These are phyloP conservation scores for Julus scandinavius DNA, from an alignment of 2,888 invertebrate species.

Conservation along the genomic window DNA sequence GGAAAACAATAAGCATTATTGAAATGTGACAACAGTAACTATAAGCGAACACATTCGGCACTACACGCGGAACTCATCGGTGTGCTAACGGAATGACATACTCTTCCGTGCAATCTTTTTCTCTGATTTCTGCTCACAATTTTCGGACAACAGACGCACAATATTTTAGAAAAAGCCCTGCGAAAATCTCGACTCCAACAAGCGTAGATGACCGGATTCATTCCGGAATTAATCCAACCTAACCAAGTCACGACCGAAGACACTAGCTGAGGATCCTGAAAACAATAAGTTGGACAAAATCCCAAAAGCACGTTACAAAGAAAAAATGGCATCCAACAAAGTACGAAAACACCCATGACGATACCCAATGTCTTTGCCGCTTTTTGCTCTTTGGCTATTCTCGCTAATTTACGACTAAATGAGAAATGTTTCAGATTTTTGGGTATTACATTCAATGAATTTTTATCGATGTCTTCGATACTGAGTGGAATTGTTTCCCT, in stretches of 20 bases:
- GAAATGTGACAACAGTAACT: neutral
- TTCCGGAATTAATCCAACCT: conserved; percentile 94
- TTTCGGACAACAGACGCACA: conserved; percentile 86
- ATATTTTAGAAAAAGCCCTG: conserved; percentile 89
- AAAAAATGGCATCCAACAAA: conserved; percentile 98
- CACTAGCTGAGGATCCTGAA: conserved; percentile 82
- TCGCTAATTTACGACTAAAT: conserved; percentile 89
- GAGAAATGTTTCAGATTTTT: conserved; percentile 82
- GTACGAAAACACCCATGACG: conserved; percentile 92
- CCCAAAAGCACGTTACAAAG: conserved; percentile 92
- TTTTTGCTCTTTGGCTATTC: conserved; percentile 95
- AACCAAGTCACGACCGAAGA: conserved; percentile 92
- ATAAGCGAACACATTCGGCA: conserved; percentile 57
- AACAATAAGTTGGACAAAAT: conserved; percentile 82
- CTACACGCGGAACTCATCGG: conserved; percentile 57
- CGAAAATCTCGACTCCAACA: conserved; percentile 95
- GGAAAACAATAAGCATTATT: too few species aligned
- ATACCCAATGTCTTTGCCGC: conserved; percentile 97
- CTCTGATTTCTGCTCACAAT: conserved; percentile 72
- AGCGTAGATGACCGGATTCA: conserved; percentile 99
- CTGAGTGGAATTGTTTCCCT: neutral
- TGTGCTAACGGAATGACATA: conserved; percentile 55
- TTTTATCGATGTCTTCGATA: neutral
- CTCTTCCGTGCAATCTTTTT: conserved; percentile 51
- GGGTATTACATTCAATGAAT: conserved; percentile 58